These are phyloP conservation scores for Standfussiana lucernea DNA, from an alignment of 2,888 invertebrate species.

Conservation along the genomic window DNA sequence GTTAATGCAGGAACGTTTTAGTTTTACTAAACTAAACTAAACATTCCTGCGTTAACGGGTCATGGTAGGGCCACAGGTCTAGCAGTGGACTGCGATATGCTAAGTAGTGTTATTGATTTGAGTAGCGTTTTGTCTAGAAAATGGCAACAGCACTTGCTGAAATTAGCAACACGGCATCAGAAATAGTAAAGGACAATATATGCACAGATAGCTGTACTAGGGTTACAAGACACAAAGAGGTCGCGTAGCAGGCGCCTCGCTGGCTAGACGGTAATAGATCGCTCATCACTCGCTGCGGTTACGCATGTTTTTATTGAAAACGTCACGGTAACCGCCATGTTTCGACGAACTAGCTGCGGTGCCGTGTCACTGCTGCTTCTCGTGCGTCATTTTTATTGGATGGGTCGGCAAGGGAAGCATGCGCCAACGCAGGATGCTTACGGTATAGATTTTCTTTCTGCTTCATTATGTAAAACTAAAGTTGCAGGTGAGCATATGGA, in stretches of 20 bases:
- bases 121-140: background rate
- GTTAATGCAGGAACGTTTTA: too few species aligned
- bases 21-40: too few species aligned
- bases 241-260: conserved; percentile 52
- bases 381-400: conserved; percentile 7
- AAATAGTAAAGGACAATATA: background rate
- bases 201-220: background rate
- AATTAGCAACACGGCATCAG: background rate
- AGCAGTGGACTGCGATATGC: background rate
- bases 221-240: conserved; percentile 10
- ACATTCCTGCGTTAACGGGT: too few species aligned
- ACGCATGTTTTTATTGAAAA: conserved; percentile 36
- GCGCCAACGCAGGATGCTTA: background rate
- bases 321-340: conserved; percentile 25
- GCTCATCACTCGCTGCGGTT: conserved; percentile 29
- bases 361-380: background rate
- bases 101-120: background rate
- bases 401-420: background rate
- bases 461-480: background rate
- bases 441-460: background rate
- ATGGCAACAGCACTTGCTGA: background rate
- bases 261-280: conserved; percentile 55
- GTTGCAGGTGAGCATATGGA: background rate
- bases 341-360: conserved; percentile 21
- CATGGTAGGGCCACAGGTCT: too few species aligned